phyloP scores from a whole-genome alignment of 2,113 vertebrate genomes.

The Melanotaenia duboulayi region DNA sequence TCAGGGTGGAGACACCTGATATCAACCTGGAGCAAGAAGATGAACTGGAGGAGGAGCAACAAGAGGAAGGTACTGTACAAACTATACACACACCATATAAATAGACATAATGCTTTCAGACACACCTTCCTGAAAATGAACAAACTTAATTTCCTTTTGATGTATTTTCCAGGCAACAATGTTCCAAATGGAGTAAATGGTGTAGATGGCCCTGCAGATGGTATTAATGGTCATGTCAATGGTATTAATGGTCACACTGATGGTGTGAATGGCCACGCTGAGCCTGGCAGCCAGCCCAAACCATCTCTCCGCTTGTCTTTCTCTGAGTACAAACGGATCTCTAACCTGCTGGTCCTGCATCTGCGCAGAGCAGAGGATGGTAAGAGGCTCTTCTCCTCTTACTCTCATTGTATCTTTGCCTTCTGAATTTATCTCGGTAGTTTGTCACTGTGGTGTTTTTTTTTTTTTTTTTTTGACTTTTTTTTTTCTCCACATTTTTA shows the following conservation, averaged over 20 bases:
- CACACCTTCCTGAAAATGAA: no score
- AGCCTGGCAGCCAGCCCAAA: constrained; percentile 79
- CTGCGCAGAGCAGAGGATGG: constrained; percentile 93
- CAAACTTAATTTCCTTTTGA: background rate
- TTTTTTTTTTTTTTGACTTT: background rate
- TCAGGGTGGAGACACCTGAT: constrained; percentile 97
- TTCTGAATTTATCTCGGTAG: background rate
- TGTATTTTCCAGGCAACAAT: constrained; percentile 78
- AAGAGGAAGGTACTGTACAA: constrained; percentile 78
- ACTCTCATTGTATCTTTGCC: no score
- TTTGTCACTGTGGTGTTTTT: background rate
- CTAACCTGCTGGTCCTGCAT: constrained; percentile 95
- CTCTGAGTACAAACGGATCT: constrained; percentile 92
- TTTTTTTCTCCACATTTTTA: background rate
- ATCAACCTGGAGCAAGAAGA: constrained; percentile 96
- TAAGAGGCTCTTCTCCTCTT: constrained; percentile 44
- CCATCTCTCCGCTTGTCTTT: constrained; percentile 91
- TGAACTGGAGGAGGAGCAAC: constrained; percentile 82
- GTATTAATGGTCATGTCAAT: constrained; percentile 71
- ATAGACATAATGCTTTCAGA: background rate
- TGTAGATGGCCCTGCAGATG: constrained; percentile 70
- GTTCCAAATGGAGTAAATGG: constrained; percentile 84
- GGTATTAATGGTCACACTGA: constrained; percentile 78
- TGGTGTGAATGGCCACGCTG: constrained; percentile 78
- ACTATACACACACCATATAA: background rate